Base-by-base conservation (phyloP, 2,888 invertebrate genomes). In the Saturnia japonica region DNA sequence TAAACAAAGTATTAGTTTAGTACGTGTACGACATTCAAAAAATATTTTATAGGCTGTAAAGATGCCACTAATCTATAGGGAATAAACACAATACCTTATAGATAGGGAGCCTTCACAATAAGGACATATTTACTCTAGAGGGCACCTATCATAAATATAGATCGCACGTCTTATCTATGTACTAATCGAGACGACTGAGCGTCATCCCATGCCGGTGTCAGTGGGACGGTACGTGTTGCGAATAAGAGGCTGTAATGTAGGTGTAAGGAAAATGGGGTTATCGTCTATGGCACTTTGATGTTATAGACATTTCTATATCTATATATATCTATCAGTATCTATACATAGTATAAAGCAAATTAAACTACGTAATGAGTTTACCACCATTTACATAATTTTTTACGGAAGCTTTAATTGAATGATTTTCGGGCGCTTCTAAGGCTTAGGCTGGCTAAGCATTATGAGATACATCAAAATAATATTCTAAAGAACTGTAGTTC, bases 141-240 rank as follows among this genome's bases (percentile, higher is more conserved):
- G 72, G 45, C 28, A 62, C 25, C 72, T 70, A 71, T 60, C 62
- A 43, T 68, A 14, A 72, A 70, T 68, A 72, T 68, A 75, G 68
- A 69, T 70, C 40, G 73, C 76, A 77, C 77, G 75, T 73, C 75
- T 76, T 77, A 78, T 79, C 76, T 76, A 22, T 25, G 2, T 60
- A 60, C 57, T 60, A 60, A 60, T 60, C 57, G 28, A 60, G 28
- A 25, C 14, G 57, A 68, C 76, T 75, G 79, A 81, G 80, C 75
- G 77, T 74, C 75, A 77, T 77, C 74, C 71, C 72, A 68, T 28
- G 67, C 67, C 71, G 74, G 77, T 85, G 87, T 86, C 81, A 89
- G 80, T 89, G 74, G 88, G 88, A 82, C 88, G 82, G 74, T 74
- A 84, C 87, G 89, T 88, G 90, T 76, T 74, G 77, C 81, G 75